Evolutionary conservation across 92 coral and sea anemone species (phyloP), one percentile per base, ranked within the genome.

Genomic region (Plumapathes pennacea): DNA sequence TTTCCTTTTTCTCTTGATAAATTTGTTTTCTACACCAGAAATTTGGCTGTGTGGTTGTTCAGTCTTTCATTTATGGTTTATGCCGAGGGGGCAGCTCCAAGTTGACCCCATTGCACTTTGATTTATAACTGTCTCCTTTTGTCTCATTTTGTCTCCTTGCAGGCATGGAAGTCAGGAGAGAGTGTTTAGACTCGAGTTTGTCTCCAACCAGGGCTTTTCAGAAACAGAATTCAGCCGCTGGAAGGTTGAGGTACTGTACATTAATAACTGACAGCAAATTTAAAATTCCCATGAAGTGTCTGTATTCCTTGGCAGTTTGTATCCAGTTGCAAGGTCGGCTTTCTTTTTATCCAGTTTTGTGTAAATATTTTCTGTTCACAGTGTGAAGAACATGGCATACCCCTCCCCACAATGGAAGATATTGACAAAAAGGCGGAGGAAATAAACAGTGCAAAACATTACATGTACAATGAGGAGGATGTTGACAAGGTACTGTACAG

Each of bases 131-230:
- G 3, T 33, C n/a, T n/a, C 8, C 17, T 3, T 12, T 27, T 18
- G 4, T 50, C 25, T 50, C 25, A 50, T 50, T 50, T 3, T 5
- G 36, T 50, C 6, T 3, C 4, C 32, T 51, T 62, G 3, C 32
- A 92, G 98, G 47, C 98, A 92, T 69, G 98, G 98, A 27, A 60
- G 74, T 48, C 98, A 92, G 50, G 98, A 92, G 46, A 84, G 98
- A 43, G 96, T 92, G 10, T 92, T 88, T 25, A 69, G 98, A 41
- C 64, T 92, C 58, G 98, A 92, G 55, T 92, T 92, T 84, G 98
- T 92, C n/a, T 92, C 98, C 22, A 92, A 92, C 65, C 98, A 92
- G 28, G 64, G 89, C 65, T 84, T 92, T 33, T 71, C 96, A 2
- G 98, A 92, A 6, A 62, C 89, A 38, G 98, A 92, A 64, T 92